phyloP scores from a whole-genome alignment of 2,888 invertebrate genomes.

The Drosophila conformis region DNA sequence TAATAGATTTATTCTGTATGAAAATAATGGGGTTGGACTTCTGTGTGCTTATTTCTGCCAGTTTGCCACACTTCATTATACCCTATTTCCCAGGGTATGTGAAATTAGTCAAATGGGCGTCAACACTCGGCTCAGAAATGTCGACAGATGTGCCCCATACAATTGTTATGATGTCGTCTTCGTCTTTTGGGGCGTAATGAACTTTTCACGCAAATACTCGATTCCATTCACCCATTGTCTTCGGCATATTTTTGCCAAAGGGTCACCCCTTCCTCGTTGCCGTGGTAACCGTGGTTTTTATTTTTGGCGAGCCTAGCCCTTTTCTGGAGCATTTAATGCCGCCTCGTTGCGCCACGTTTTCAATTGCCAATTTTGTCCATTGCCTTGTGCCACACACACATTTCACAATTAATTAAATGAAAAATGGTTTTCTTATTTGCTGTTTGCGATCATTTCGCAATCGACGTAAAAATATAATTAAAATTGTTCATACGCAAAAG shows the following conservation, averaged over 20 bases:
- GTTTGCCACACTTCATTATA: neutral
- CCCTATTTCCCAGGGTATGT: neutral
- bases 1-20: neutral
- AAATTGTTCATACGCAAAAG: constrained; percentile 69
- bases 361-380: constrained; percentile 25
- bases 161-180: constrained; percentile 55
- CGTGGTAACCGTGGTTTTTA: constrained; percentile 8
- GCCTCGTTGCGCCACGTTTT: constrained; percentile 5
- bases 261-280: neutral
- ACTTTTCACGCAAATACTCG: constrained; percentile 58
- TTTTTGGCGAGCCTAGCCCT: neutral
- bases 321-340: constrained; percentile 19
- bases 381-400: constrained; percentile 34
- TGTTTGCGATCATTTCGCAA: constrained; percentile 62
- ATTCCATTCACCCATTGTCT: constrained; percentile 43
- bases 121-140: constrained; percentile 52
- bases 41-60: neutral
- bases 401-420: constrained; percentile 79
- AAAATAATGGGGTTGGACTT: neutral
- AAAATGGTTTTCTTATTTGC: constrained; percentile 64
- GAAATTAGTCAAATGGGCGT: constrained; percentile 69
- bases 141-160: constrained; percentile 55
- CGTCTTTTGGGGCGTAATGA: constrained; percentile 69
- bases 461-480: constrained; percentile 80
- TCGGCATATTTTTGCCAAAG: constrained; percentile 23